These are phyloP conservation scores for Argentina silus DNA, from an alignment of 2,797 vertebrate genomes.

Conservation along the genomic window DNA sequence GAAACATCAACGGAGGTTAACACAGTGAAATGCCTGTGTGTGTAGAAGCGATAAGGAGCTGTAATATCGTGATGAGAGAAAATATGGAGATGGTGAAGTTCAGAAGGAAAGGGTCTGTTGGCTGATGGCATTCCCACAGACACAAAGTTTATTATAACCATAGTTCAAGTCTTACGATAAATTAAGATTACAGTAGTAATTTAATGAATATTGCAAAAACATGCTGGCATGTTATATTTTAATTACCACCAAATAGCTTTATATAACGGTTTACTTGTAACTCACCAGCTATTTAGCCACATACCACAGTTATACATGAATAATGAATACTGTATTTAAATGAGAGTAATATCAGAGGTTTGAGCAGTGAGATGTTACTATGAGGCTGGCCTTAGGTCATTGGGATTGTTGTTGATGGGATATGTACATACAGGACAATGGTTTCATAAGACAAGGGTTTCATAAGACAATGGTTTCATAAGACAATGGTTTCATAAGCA, in stretches of 20 bases:
- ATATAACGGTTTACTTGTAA: slow-evolving; percentile 4
- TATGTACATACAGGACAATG: not conserved
- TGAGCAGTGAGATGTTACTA: slow-evolving; percentile 13
- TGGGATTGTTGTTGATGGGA: slow-evolving; percentile 12
- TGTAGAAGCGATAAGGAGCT: not conserved
- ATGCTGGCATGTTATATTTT: slow-evolving; percentile 75
- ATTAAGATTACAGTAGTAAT: not conserved
- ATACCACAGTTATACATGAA: slow-evolving; percentile 16
- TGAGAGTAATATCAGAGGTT: not conserved
- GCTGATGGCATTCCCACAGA: not conserved
- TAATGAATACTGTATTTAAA: slow-evolving; percentile 38
- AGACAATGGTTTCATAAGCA: no score
- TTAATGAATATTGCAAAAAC: slow-evolving; percentile 35
- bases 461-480: no score
- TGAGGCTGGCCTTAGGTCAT: slow-evolving; percentile 6
- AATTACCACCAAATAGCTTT: slow-evolving; percentile 45
- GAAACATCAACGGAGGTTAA: not conserved
- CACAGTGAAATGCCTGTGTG: not conserved
- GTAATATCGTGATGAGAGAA: not conserved
- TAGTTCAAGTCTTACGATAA: not conserved
- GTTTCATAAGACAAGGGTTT: not conserved
- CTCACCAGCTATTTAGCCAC: slow-evolving; percentile 3
- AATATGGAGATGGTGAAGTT: not conserved
- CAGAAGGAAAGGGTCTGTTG: not conserved
- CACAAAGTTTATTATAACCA: slow-evolving; percentile 24